Conservation (phyloP, 2,113 vertebrate genomes). For the Sinocyclocheilus anophthalmus region DNA sequence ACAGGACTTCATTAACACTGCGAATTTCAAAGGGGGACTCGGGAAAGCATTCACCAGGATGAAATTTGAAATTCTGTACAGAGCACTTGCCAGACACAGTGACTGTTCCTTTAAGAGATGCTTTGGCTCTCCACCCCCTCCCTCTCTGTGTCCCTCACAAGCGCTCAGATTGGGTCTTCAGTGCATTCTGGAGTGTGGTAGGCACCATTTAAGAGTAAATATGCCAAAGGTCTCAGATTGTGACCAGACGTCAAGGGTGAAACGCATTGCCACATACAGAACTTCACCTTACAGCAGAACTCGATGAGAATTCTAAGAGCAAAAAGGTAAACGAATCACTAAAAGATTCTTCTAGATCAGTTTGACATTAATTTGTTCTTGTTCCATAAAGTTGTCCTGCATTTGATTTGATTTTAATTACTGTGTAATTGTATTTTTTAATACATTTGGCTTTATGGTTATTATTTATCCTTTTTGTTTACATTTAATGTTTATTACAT, state of each 20-base stretch:
- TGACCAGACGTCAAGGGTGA: background rate
- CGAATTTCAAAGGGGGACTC: constrained; percentile 38
- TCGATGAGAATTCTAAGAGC: background rate
- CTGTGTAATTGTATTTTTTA: background rate
- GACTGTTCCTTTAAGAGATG: constrained; percentile 76
- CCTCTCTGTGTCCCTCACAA: constrained; percentile 57
- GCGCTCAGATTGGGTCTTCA: constrained; percentile 40
- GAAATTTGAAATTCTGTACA: background rate
- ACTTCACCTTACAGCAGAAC: background rate
- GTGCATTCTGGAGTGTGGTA: constrained; percentile 66
- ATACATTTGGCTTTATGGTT: background rate
- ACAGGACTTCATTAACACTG: constrained; percentile 5
- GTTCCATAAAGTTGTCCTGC: background rate
- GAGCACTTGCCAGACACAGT: constrained; percentile 52
- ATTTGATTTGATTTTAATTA: background rate
- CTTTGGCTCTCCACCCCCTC: constrained; percentile 61
- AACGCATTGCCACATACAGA: background rate
- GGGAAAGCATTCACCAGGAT: background rate
- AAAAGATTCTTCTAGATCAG: background rate
- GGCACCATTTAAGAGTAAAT: constrained; percentile 64
- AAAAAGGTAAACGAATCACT: constrained; percentile 25
- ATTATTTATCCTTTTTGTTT: background rate
- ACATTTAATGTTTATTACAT: background rate
- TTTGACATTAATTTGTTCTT: background rate
- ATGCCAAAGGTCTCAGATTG: constrained; percentile 1